Evolutionary conservation across 2,113 vertebrate species (phyloP).

Genomic region (Alaudala cheleensis): DNA sequence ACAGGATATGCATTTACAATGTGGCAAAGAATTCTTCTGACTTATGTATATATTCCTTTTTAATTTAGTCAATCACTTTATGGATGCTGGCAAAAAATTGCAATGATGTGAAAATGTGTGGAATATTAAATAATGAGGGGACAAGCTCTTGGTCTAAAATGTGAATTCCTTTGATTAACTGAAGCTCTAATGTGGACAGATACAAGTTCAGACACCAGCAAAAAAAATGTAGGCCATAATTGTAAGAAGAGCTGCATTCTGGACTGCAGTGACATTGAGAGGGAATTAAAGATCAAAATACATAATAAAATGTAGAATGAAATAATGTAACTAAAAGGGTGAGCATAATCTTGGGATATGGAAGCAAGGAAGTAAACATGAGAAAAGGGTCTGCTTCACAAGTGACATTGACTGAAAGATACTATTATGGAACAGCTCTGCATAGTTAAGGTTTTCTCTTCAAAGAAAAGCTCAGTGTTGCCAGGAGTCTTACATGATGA

Average conservation of each 20-base stretch:
- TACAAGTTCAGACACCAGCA: background rate
- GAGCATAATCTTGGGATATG: background rate
- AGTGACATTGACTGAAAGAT: background rate
- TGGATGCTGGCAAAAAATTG: background rate
- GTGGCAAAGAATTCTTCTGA: conserved; percentile 45
- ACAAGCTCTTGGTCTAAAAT: background rate
- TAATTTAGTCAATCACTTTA: background rate
- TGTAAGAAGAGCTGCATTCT: background rate
- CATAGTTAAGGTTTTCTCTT: background rate
- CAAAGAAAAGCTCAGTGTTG: background rate
- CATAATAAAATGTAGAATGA: background rate
- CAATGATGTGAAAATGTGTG: background rate
- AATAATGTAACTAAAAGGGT: background rate
- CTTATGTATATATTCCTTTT: background rate
- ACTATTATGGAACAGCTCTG: background rate
- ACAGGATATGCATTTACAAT: conserved; percentile 9
- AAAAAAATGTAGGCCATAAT: background rate
- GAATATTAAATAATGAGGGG: background rate
- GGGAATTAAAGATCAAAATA: background rate
- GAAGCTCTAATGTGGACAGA: background rate
- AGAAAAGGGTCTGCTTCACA: background rate
- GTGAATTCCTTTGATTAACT: background rate
- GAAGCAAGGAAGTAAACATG: background rate
- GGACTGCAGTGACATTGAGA: background rate
- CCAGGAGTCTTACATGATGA: background rate